Evolutionary conservation across 2,113 vertebrate genomes (phyloP).

Genomic region (Lampris incognitus): DNA sequence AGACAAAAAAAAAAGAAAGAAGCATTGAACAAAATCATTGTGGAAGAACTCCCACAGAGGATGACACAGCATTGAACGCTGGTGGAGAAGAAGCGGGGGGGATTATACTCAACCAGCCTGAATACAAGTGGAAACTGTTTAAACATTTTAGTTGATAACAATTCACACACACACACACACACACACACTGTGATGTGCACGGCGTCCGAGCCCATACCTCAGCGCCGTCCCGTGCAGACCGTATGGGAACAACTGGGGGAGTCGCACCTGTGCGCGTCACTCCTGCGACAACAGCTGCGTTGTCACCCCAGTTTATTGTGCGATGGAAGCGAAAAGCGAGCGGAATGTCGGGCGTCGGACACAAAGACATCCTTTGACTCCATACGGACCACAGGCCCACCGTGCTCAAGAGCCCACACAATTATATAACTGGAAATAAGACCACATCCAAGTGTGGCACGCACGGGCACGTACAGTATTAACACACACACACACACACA

Average conservation of each 20-base stretch:
- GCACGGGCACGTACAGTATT: neutral
- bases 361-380: constrained; percentile 31
- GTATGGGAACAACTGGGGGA: constrained; percentile 66
- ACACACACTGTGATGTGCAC: constrained; percentile 58
- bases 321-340: constrained; percentile 17
- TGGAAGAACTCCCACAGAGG: no score
- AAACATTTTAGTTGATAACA: no score
- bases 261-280: constrained; percentile 79
- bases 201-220: constrained; percentile 40
- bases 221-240: constrained; percentile 22
- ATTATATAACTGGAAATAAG: neutral
- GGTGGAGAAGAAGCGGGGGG: no score
- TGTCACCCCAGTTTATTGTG: constrained; percentile 52
- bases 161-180: neutral
- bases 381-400: constrained; percentile 16
- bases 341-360: neutral
- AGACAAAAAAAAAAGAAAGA: no score
- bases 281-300: constrained; percentile 76
- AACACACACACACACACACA: neutral
- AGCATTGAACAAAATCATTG: no score
- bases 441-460: neutral
- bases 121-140: no score
- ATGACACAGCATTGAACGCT: no score
- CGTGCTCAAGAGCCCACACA: constrained; percentile 6
- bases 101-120: no score